phyloP scores from a whole-genome alignment of 2,888 invertebrate species.

The Strigamia maritima region DNA sequence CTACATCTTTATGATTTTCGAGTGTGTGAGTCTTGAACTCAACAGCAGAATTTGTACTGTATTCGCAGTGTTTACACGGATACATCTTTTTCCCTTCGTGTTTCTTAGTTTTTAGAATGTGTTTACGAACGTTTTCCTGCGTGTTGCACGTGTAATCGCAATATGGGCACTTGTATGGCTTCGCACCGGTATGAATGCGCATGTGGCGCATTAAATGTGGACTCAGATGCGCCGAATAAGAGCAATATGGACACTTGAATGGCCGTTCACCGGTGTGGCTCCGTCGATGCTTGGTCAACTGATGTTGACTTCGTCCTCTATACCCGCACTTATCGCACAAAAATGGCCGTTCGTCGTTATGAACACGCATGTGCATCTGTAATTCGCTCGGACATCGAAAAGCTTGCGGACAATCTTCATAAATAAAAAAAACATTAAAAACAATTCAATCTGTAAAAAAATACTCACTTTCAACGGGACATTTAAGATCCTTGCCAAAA shows the following conservation, averaged over 20 bases:
- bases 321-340: slow-evolving; percentile 45
- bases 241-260: slow-evolving; percentile 51
- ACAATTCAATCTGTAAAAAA: not conserved
- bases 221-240: slow-evolving; percentile 50
- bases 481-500: slow-evolving; percentile 45
- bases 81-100: slow-evolving; percentile 76
- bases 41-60: slow-evolving; percentile 36
- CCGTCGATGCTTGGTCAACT: slow-evolving; percentile 49
- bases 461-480: slow-evolving; percentile 35
- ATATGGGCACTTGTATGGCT: slow-evolving; percentile 54
- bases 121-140: slow-evolving; percentile 83
- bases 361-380: slow-evolving; percentile 40
- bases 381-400: slow-evolving; percentile 42
- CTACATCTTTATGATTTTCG: slow-evolving; percentile 20
- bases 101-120: slow-evolving; percentile 72
- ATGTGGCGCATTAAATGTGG: slow-evolving; percentile 51
- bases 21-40: slow-evolving; percentile 28
- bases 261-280: slow-evolving; percentile 51
- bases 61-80: slow-evolving; percentile 66
- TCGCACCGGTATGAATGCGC: slow-evolving; percentile 52
- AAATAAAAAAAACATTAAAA: slow-evolving; percentile 34
- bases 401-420: slow-evolving; percentile 40
- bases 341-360: slow-evolving; percentile 41
- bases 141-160: slow-evolving; percentile 64
- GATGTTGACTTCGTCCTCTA: slow-evolving; percentile 47